Evolutionary conservation across 2,797 vertebrate species (phyloP), one percentile per base, ranked within the genome.

Genomic region (Cephalopachus bancanus): DNA sequence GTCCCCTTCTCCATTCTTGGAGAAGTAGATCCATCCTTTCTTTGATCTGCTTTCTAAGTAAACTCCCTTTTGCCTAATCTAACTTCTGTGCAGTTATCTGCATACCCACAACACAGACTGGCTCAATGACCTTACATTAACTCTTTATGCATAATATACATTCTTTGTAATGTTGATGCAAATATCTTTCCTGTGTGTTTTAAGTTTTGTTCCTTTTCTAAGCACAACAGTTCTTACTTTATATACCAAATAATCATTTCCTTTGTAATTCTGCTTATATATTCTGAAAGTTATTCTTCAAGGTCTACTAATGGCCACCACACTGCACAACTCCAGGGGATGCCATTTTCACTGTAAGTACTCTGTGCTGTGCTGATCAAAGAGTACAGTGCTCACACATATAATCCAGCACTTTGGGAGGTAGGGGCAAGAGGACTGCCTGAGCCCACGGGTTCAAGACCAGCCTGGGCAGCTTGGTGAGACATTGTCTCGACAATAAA

Each of bases 221-320:
- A 92, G n/a, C 55, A 78, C 55, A 76, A 49, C 28, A 78, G 10
- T 62, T 93, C 17, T 64, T 85, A 84, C 65, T 89, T 59, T 62
- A 57, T 22, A 33, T 49, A 71, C 10, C 37, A 44, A 10, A 95
- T 19, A 92, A 89, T 65, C 4, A 89, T 53, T 60, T 78, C 51
- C 51, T 84, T 95, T 91, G 93, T 30, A 60, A 80, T 85, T 93
- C 67, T 89, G 78, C 65, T 85, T 91, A 86, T 53, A 16, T 14
- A 83, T 62, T 95, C n/a, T 78, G 92, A 95, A 76, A 64, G 86
- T 80, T 87, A 86, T 76, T 93, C 74, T 81, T 69, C 5, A 12
- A 24, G 30, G 24, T 81, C 12, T 69, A 85, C 85, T 81, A 49
- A 65, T 5, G 2, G 30, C 55, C 59, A 44, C 33, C 59, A 44